Base-by-base conservation (phyloP, 2,888 invertebrate species). In the Andrena dorsata region DNA sequence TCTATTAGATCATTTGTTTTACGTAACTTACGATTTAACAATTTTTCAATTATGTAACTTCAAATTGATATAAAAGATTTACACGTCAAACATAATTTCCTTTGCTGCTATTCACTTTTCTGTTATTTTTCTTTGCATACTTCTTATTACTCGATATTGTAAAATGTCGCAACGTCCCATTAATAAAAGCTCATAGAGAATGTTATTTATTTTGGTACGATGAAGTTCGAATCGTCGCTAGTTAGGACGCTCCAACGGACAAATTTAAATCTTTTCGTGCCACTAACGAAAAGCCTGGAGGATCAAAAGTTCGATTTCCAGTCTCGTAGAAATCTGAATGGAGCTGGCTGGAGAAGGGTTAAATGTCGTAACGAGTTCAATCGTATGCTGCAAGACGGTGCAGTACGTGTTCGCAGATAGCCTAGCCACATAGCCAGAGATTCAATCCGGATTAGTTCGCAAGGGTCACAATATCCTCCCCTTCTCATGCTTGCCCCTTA, bases 361-460 rank as follows among this genome's bases (percentile, higher is more conserved):
- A 86, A 91, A 90, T 80, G 86, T 87, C 86, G 80, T 87, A 89
- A 90, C 89, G 89, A 91, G 89, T 89, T 87, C 85, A 87, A 89
- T 88, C 85, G 86, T 86, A 89, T 82, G 86, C 74, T 85, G 85
- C 85, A 88, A 90, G 89, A 88, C 87, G 86, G 77, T 58, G 84
- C 80, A 85, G 83, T 89, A 83, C 86, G 87, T 88, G 91, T 90
- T 90, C 92, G 90, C 91, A 90, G 91, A 90, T 93, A 92, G 91
- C 90, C 91, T 88, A 88, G 92, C 90, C 92, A 86, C 90, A 91
- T 91, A 91, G 90, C 90, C 90, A 87, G 91, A 91, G 91, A 92
- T 93, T 92, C 87, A 93, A 93, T 93, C 93, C 93, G 93, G 93
- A 94, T 94, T 93, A 93, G 92, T 91, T 89, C 86, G 89, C 90